These are phyloP conservation scores for Sceloporus tristichus DNA, from an alignment of 2,113 vertebrate species.

Conservation along the genomic window DNA sequence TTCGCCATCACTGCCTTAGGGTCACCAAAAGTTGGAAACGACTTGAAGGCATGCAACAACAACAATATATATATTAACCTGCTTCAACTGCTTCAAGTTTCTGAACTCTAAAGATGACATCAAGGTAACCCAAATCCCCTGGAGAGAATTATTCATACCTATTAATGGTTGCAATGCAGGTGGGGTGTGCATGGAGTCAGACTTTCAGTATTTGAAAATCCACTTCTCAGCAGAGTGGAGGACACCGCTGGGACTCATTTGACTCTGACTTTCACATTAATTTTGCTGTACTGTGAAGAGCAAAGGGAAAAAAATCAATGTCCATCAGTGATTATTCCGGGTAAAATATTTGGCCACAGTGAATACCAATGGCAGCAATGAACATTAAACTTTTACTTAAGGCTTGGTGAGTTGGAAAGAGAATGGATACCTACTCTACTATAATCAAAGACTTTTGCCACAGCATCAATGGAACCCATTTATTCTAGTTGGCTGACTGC, in stretches of 20 bases:
- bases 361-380: conserved; percentile 77
- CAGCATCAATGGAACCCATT: conserved; percentile 60
- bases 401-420: conserved; percentile 72
- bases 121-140: conserved; percentile 76
- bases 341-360: conserved; percentile 82
- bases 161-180: conserved; percentile 83
- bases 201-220: conserved; percentile 76
- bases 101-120: conserved; percentile 81
- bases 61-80: conserved; percentile 66
- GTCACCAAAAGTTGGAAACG: too few relatives aligned
- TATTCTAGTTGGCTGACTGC: conserved; percentile 64
- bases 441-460: neutral
- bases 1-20: too few relatives aligned
- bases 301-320: conserved; percentile 85
- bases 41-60: too few relatives aligned
- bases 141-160: conserved; percentile 78
- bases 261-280: conserved; percentile 86
- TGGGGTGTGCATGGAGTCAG: conserved; percentile 72
- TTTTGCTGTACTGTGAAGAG: conserved; percentile 87
- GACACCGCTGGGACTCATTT: conserved; percentile 84
- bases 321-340: conserved; percentile 86
- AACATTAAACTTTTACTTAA: conserved; percentile 80
- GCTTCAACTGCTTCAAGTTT: conserved; percentile 71
- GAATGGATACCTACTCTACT: neutral
- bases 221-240: conserved; percentile 79